Percentiles rank a stretch among this genome's conserved stretches.
Conservation (phyloP, 2,113 vertebrate genomes). For the Mirounga angustirostris region DNA sequence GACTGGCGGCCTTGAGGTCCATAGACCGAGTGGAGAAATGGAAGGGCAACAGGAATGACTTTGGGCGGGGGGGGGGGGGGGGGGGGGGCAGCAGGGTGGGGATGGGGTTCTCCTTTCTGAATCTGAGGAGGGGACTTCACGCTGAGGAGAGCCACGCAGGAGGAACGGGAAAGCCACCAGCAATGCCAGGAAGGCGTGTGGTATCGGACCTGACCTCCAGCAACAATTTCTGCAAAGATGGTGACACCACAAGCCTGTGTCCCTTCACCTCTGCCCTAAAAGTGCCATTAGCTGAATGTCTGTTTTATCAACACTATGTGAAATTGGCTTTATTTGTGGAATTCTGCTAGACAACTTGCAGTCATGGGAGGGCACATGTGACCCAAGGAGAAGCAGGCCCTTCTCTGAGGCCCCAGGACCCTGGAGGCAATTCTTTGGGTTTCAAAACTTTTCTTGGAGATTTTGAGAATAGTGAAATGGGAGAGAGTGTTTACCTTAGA, state of each 20-base stretch:
- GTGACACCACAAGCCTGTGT: neutral
- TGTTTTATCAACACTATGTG: neutral
- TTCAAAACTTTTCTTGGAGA: neutral
- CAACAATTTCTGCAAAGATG: neutral
- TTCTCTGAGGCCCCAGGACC: neutral
- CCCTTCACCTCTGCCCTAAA: neutral
- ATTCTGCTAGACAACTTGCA: neutral
- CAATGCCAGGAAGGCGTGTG: neutral
- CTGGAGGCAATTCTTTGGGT: neutral
- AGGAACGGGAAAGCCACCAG: neutral
- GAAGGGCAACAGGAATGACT: neutral
- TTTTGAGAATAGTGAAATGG: neutral
- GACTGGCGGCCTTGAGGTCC: neutral
- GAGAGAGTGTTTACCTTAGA: neutral
- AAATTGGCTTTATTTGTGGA: neutral
- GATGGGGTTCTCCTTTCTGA: neutral
- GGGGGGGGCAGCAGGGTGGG: too few species aligned
- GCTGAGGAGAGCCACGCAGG: neutral
- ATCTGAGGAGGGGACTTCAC: neutral
- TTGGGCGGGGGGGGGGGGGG: too few species aligned
- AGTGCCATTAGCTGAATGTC: neutral
- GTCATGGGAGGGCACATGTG: neutral
- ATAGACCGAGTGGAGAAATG: neutral
- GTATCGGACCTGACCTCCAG: too few species aligned
- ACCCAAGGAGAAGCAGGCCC: neutral